These are phyloP conservation scores for Thunnus maccoyii DNA, from an alignment of 2,113 vertebrate species.

Conservation along the genomic window DNA sequence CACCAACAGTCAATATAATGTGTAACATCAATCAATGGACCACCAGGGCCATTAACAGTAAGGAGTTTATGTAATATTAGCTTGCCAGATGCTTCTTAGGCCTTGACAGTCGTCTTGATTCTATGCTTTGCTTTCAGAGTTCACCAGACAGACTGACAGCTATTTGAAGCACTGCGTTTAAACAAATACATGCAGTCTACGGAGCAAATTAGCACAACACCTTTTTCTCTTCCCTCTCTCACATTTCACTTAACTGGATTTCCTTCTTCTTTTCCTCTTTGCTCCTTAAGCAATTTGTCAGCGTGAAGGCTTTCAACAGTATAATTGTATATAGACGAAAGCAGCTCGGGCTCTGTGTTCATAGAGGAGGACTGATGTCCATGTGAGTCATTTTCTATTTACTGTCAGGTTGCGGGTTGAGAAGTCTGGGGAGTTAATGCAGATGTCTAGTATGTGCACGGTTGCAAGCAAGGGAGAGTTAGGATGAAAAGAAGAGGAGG, in stretches of 20 bases:
- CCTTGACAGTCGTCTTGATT: not conserved
- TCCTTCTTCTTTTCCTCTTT: constrained; percentile 46
- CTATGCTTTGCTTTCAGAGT: constrained; percentile 14
- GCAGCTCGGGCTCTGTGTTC: constrained; percentile 33
- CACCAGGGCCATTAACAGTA: not conserved
- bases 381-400: constrained; percentile 65
- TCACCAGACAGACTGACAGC: constrained; percentile 33
- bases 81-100: constrained; percentile 11
- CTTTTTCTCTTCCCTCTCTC: constrained; percentile 34
- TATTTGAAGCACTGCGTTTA: constrained; percentile 29
- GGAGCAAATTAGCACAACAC: constrained; percentile 41
- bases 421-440: constrained; percentile 44
- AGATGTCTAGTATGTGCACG: constrained; percentile 8
- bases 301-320: constrained; percentile 54
- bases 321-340: constrained; percentile 56
- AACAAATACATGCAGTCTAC: constrained; percentile 13
- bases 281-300: constrained; percentile 64
- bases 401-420: constrained; percentile 64
- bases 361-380: constrained; percentile 56
- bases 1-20: constrained; percentile 2
- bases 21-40: not conserved
- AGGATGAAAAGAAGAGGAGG: not conserved
- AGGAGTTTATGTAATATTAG: constrained; percentile 6
- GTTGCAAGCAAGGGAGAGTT: not conserved
- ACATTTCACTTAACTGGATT: constrained; percentile 69